Conservation (phyloP, 2,888 invertebrate genomes). For the Chirona hameri region DNA sequence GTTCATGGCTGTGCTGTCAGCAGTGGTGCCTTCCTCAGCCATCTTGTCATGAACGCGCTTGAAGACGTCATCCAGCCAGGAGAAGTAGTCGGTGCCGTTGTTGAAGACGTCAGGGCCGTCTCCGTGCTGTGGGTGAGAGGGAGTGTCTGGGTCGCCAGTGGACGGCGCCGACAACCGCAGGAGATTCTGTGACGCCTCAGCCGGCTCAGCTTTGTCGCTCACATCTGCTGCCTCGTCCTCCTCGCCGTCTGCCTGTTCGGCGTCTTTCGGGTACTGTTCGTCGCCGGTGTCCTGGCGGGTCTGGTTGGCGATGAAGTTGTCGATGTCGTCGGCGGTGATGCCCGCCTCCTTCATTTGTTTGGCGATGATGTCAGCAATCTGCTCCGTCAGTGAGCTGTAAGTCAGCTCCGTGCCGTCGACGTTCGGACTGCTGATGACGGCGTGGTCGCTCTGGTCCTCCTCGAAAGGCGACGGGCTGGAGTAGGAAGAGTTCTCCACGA, state of each 20-base stretch:
- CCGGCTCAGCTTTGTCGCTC: too few species aligned
- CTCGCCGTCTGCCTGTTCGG: not conserved
- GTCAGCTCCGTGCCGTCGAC: too few species aligned
- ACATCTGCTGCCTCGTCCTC: not conserved
- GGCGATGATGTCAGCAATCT: too few species aligned
- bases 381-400: too few species aligned
- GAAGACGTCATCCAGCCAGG: not conserved
- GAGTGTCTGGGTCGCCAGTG: not conserved
- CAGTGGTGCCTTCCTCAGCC: not conserved
- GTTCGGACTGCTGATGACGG: too few species aligned
- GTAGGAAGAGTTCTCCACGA: too few species aligned
- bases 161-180: not conserved
- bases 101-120: not conserved
- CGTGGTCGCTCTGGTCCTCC: too few species aligned
- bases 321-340: too few species aligned
- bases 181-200: too few species aligned
- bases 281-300: not conserved
- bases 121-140: not conserved
- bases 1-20: not conserved
- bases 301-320: too few species aligned
- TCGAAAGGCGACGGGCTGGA: too few species aligned
- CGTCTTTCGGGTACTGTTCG: not conserved
- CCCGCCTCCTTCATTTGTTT: too few species aligned
- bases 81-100: slow-evolving; percentile 14
- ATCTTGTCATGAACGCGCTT: not conserved